Evolutionary conservation across 2,888 invertebrate genomes (phyloP), one percentile per base, ranked within the genome.

Genomic region (Trilocha varians): DNA sequence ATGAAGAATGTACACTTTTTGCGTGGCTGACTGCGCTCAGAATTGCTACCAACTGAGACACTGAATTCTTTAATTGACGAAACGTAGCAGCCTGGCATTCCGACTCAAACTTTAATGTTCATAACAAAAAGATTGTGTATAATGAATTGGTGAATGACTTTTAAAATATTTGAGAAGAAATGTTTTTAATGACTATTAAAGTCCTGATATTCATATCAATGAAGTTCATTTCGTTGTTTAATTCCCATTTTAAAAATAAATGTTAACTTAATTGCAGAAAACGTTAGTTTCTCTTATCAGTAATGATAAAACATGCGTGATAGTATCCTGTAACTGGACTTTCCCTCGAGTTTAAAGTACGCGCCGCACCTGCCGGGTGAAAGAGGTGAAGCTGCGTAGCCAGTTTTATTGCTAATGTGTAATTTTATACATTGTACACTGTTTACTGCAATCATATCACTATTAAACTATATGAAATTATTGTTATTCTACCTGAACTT

Each of bases 51-150:
- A 66, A 70, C 69, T 69, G 62, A 70, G 64, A 57, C 72, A 65
- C 69, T 65, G 70, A 74, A 82, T 82, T 77, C 78, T 72, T 79
- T 78, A 75, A 78, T 82, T 82, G 78, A 77, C 79, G 62, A 82
- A 83, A 80, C 72, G 79, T 69, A 64, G 71, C 62, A 55, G 58
- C 50, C 62, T 65, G 49, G 57, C 78, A 78, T 83, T 80, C 78
- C 74, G 47, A 43, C 48, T 59, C 48, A 58, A 65, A 71, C 64
- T 66, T 70, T 75, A 75, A 76, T 74, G 74, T 71, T 68, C 63
- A 67, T 69, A 69, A 70, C 59, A 49, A 70, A 71, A 70, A 72
- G 62, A 25, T 9, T 11, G 11, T 1, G 6, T 9, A 25, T 25
- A 25, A 25, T 25, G 5, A 25, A 25, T 25, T 25, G 25, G 25